Evolutionary conservation across 2,797 vertebrate species (phyloP).

Genomic region (Phalanger gymnotis): DNA sequence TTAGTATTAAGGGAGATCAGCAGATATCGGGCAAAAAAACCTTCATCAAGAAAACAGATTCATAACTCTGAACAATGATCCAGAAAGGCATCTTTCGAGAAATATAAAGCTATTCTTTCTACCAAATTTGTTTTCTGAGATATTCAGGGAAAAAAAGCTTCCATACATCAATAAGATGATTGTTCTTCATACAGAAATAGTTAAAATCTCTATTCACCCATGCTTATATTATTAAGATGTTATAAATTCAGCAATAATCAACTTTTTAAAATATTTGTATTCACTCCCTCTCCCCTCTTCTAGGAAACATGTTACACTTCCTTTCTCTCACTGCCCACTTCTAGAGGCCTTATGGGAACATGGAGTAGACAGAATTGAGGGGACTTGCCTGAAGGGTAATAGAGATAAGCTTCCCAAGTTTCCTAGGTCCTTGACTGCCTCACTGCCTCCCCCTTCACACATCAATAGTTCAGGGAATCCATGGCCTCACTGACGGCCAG

Average conservation of each 20-base stretch:
- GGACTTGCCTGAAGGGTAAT: not conserved
- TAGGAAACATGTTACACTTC: not conserved
- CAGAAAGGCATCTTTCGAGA: constrained; percentile 1
- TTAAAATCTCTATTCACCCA: not conserved
- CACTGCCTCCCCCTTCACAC: not conserved
- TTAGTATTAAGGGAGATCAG: constrained; percentile 75
- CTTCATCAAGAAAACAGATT: constrained; percentile 64
- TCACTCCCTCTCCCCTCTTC: not conserved
- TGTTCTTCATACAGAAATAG: not conserved
- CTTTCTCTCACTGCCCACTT: not conserved
- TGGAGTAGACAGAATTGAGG: not conserved
- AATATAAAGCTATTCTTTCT: not conserved
- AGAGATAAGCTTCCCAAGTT: not conserved
- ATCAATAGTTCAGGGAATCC: not conserved
- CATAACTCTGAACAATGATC: constrained; percentile 50
- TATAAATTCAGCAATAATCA: not conserved
- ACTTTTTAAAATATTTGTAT: not conserved
- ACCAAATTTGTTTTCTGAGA: not conserved
- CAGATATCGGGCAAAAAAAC: constrained; percentile 64
- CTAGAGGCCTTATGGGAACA: not conserved
- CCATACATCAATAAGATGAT: not conserved
- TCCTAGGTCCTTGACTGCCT: not conserved
- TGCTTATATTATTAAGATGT: not conserved
- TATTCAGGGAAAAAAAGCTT: not conserved
- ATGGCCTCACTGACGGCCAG: not conserved